These are phyloP conservation scores for Drosophila aldrichi DNA, from an alignment of 2,888 invertebrate genomes.

Conservation along the genomic window DNA sequence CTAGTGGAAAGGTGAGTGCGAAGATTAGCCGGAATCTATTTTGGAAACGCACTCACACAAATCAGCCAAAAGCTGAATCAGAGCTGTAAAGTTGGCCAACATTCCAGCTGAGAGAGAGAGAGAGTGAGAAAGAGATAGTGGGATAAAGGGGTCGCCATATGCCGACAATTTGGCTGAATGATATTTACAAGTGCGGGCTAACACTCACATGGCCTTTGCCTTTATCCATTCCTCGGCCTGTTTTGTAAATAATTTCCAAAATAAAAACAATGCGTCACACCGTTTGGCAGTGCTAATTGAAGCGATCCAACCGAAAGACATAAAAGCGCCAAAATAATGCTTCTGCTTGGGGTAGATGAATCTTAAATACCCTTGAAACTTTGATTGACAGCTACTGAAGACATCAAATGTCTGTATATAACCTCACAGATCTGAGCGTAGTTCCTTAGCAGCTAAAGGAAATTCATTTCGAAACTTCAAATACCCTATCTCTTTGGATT, in stretches of 20 bases:
- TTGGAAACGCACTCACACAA: slow-evolving; percentile 25
- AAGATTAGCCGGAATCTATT: slow-evolving; percentile 53
- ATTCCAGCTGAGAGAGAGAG: slow-evolving; percentile 37
- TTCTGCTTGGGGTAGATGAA: background rate
- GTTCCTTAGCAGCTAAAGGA: background rate
- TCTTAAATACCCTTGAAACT: slow-evolving; percentile 26
- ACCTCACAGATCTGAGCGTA: too few relatives aligned
- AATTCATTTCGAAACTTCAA: background rate
- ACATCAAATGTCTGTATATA: background rate
- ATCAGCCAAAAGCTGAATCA: slow-evolving; percentile 22
- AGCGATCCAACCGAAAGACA: slow-evolving; percentile 52
- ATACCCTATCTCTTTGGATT: background rate
- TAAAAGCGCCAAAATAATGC: slow-evolving; percentile 23
- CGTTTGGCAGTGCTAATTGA: slow-evolving; percentile 66
- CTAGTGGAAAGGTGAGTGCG: slow-evolving; percentile 50
- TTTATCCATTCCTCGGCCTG: slow-evolving; percentile 20
- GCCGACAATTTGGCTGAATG: slow-evolving; percentile 54
- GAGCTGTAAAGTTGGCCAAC: slow-evolving; percentile 44
- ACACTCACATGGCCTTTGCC: slow-evolving; percentile 46
- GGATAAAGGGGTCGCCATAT: slow-evolving; percentile 38
- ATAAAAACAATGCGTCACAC: slow-evolving; percentile 74
- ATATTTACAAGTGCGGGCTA: slow-evolving; percentile 60
- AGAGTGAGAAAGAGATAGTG: background rate
- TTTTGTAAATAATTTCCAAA: slow-evolving; percentile 68
- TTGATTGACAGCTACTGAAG: slow-evolving; percentile 1